Base-by-base conservation (phyloP, 2,888 invertebrate genomes). In the Caenorhabditis virilis region DNA sequence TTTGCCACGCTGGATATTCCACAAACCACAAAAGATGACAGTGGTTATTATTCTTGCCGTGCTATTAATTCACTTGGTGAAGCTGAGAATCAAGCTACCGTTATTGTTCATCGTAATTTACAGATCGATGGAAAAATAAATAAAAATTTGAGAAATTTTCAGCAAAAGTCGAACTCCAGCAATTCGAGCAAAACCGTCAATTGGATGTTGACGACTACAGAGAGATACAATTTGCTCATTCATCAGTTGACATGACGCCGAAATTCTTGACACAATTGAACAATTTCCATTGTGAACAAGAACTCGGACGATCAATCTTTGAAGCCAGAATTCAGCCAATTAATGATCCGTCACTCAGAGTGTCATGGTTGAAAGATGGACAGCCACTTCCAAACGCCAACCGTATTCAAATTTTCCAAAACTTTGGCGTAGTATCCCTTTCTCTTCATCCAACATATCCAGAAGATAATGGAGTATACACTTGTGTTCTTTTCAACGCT, bases 21-120 rank as follows among this genome's bases (percentile, higher is more conserved):
- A 15, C 69, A 77, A 23, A 69, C 72, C 15, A 55, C 59, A 13
- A 62, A 68, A 46, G 70, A 93, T 43, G 93, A 95, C 85, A 93
- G 93, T 30, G 94, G 94, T 74, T 93, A 93, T 86, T 95, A 94
- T 85, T 92, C 92, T 1, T 93, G 93, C 86, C 91, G 90, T 63
- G 94, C 94, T 42, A 89, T 91, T 79, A 95, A 95, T 86, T 91
- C 92, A 83, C 93, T 92, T 82, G 97, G 98, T 62, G 94, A 95
- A 86, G 93, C 95, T 41, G 92, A 95, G 82, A 94, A 93, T 86
- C 61, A 69, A 33, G 79, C 76, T 7, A 81, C 77, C 33, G 64
- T 81, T 60, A 59, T 80, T 22, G 61, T 80, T n/a, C 74, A 76
- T 48, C 78, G 65, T 70, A 41, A 60, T 60, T 46, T 5, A 26